A percentile compares a stretch with the other conserved stretches of the same genome.
Conservation (phyloP, 2,797 vertebrate species). For the Lithobates pipiens region DNA sequence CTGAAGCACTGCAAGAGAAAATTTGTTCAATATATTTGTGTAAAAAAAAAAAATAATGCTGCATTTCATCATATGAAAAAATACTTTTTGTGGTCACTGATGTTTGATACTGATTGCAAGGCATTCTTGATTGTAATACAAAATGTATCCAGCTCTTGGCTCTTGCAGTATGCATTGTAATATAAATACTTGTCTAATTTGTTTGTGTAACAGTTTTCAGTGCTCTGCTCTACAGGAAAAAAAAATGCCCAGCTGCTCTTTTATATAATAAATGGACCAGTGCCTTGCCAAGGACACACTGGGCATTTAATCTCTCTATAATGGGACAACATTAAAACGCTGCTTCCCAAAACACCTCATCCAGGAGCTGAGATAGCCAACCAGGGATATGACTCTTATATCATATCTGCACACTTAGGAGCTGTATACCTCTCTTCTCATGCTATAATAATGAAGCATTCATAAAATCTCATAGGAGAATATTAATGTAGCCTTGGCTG, state of each 20-base stretch:
- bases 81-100: too few species aligned
- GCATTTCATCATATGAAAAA: too few species aligned
- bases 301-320: constrained; percentile 31
- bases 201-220: neutral
- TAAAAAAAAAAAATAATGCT: too few species aligned
- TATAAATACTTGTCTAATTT: neutral
- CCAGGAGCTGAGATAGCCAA: neutral
- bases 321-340: constrained; percentile 33
- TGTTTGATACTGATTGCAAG: too few species aligned
- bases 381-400: constrained; percentile 18
- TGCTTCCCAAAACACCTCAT: constrained; percentile 16
- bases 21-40: too few species aligned
- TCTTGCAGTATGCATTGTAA: neutral
- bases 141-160: too few species aligned
- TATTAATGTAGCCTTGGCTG: too few species aligned
- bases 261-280: constrained; percentile 13
- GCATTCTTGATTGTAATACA: too few species aligned
- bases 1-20: too few species aligned
- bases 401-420: neutral
- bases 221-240: neutral
- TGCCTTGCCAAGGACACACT: constrained; percentile 28
- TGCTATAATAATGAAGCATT: too few species aligned
- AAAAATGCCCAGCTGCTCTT: neutral
- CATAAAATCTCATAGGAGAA: too few species aligned
- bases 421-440: neutral